Percentiles rank a stretch among this genome's conserved stretches.
These are phyloP conservation scores for Galeruca laticollis DNA, from an alignment of 2,888 invertebrate species.

Conservation along the genomic window DNA sequence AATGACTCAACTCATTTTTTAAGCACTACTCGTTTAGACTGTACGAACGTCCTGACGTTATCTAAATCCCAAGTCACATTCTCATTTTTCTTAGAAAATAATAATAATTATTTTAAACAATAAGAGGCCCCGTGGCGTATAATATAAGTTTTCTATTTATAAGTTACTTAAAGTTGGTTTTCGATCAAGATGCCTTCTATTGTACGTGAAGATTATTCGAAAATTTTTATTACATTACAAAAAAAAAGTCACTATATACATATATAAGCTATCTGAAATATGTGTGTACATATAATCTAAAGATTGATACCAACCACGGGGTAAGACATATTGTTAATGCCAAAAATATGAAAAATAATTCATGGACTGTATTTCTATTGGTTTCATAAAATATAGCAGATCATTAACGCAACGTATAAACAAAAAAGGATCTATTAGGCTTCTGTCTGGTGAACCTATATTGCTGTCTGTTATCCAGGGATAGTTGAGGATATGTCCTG, in stretches of 20 bases:
- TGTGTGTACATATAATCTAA: conserved; percentile 32
- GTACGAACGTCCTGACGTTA: no score
- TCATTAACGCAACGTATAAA: no score
- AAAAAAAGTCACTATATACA: conserved; percentile 51
- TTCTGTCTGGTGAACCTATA: no score
- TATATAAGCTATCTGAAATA: conserved; percentile 48
- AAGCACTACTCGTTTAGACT: conserved; percentile 56
- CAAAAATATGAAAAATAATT: no score
- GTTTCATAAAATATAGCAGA: no score
- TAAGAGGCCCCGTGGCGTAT: conserved; percentile 64
- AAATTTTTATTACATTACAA: conserved; percentile 52
- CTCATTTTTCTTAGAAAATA: conserved; percentile 55
- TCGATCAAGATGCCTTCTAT: conserved; percentile 54
- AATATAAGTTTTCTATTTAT: conserved; percentile 55
- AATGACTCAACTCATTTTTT: conserved; percentile 67
- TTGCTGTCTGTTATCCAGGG: no score
- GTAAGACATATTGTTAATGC: not conserved
- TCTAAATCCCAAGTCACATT: conserved; percentile 58
- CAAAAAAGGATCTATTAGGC: no score
- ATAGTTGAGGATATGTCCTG: no score
- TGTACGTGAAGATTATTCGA: conserved; percentile 55
- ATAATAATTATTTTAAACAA: conserved; percentile 68
- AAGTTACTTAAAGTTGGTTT: conserved; percentile 54
- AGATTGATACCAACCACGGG: not conserved
- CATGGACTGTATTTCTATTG: no score